Conservation (phyloP, 2,797 vertebrate species). For the Argya squamiceps region DNA sequence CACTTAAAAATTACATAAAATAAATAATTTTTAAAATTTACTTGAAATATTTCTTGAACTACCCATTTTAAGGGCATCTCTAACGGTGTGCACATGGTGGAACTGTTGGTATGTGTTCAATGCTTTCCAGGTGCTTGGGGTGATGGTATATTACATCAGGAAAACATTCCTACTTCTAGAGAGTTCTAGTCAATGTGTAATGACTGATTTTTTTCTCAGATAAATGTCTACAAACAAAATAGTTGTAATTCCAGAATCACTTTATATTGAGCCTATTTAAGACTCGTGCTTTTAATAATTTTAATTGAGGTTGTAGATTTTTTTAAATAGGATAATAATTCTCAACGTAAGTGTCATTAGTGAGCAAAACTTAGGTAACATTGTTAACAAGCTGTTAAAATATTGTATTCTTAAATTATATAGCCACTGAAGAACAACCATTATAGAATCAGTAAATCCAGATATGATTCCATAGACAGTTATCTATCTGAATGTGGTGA, state of each 20-base stretch:
- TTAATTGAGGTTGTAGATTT: neutral
- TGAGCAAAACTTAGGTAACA: conserved; percentile 43
- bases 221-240: neutral
- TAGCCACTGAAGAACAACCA: conserved; percentile 94
- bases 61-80: neutral
- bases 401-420: conserved; percentile 74
- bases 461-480: conserved; percentile 98
- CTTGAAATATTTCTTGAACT: neutral
- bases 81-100: neutral
- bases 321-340: conserved; percentile 48
- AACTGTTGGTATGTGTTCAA: neutral
- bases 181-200: neutral
- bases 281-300: neutral
- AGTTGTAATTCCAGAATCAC: neutral
- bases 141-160: neutral
- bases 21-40: neutral
- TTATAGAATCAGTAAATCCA: conserved; percentile 96
- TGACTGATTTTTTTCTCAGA: neutral
- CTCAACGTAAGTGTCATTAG: conserved; percentile 47
- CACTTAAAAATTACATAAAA: neutral
- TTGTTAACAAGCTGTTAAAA: conserved; percentile 62
- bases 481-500: conserved; percentile 95
- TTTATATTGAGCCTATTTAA: conserved; percentile 5
- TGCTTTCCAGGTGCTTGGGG: neutral
- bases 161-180: neutral